Evolutionary conservation across 2,888 invertebrate species (phyloP).

Genomic region (Temnothorax rugatulus): DNA sequence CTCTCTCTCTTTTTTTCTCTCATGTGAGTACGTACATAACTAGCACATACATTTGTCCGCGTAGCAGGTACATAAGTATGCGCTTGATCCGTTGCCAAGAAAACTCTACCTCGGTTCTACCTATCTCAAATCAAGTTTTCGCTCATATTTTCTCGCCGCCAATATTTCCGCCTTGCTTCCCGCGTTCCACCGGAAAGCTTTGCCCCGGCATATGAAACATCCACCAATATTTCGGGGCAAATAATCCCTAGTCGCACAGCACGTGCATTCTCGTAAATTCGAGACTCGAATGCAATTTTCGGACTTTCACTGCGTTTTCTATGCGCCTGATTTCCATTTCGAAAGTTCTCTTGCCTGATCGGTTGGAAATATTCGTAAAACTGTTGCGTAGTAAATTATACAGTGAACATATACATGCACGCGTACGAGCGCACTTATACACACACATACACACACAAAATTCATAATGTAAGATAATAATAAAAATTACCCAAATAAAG

Average conservation of each 20-base stretch:
- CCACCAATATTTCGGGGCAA: constrained; percentile 61
- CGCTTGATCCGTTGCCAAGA: constrained; percentile 78
- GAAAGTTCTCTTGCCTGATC: constrained; percentile 22
- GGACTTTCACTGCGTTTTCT: constrained; percentile 48
- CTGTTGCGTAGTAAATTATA: constrained; percentile 38
- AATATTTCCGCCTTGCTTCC: constrained; percentile 78
- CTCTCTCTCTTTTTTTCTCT: not conserved
- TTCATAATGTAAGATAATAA: not conserved
- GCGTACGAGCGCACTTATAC: too few species aligned
- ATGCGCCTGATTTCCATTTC: constrained; percentile 35
- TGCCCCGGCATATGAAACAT: constrained; percentile 62
- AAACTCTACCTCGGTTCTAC: constrained; percentile 58
- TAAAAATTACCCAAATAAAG: not conserved
- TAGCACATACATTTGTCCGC: constrained; percentile 38
- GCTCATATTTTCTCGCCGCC: constrained; percentile 74
- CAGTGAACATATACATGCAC: not conserved
- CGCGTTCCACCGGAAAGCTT: constrained; percentile 58
- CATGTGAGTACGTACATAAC: constrained; percentile 18
- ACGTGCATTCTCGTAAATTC: constrained; percentile 60
- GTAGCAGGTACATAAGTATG: constrained; percentile 40
- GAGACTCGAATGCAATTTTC: constrained; percentile 56
- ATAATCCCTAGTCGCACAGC: constrained; percentile 58
- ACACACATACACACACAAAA: not conserved
- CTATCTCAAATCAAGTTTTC: constrained; percentile 72
- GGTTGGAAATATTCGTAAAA: constrained; percentile 15